A percentile compares a stretch with the other conserved stretches of the same genome.
These are phyloP conservation scores for Onychomys leucogaster DNA, from an alignment of 2,797 vertebrate species.

Conservation along the genomic window DNA sequence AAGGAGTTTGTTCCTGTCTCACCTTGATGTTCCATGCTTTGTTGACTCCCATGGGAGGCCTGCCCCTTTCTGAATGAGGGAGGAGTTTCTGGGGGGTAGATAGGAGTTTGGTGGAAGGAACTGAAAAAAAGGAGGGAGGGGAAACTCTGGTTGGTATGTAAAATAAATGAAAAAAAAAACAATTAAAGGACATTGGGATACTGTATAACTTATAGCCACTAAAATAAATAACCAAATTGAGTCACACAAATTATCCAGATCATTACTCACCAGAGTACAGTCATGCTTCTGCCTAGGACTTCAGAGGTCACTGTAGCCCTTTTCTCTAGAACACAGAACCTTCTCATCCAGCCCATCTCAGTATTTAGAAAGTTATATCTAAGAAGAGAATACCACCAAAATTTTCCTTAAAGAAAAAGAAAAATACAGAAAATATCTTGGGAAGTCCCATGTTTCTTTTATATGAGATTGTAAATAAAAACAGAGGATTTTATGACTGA, in stretches of 20 bases:
- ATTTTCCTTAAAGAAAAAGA: no score
- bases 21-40: background rate
- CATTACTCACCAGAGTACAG: background rate
- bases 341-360: background rate
- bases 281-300: background rate
- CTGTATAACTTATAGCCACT: background rate
- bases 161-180: background rate
- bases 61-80: background rate
- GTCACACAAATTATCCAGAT: background rate
- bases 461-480: background rate
- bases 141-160: background rate
- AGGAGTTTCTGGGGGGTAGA: background rate
- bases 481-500: background rate
- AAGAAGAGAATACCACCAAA: background rate
- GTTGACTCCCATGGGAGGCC: background rate
- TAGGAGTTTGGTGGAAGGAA: background rate
- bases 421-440: background rate
- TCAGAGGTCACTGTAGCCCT: background rate
- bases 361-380: background rate
- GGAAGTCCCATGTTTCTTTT: background rate
- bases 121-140: background rate
- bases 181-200: background rate
- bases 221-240: background rate
- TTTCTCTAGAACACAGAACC: background rate
- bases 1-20: background rate